Conservation (phyloP, 2,797 vertebrate genomes). For the Epinephelus coioides region DNA sequence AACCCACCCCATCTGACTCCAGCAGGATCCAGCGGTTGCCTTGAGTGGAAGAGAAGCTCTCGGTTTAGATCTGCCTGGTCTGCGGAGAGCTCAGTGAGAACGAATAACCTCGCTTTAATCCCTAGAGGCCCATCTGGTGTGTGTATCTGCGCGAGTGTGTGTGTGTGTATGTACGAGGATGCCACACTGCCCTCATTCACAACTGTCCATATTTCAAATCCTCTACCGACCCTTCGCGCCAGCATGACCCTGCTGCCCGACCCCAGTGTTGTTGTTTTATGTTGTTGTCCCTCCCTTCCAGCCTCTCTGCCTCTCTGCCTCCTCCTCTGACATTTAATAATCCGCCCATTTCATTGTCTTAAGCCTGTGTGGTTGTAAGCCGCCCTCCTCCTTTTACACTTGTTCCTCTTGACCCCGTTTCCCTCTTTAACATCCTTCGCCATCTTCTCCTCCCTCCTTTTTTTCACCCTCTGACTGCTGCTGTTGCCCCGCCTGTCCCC, state of each 20-base stretch:
- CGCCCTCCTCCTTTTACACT: slow-evolving; percentile 31
- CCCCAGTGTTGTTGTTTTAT: slow-evolving; percentile 52
- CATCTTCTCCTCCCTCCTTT: neutral
- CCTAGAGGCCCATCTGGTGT: slow-evolving; percentile 74
- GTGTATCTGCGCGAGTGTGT: slow-evolving; percentile 27
- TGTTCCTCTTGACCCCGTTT: slow-evolving; percentile 37
- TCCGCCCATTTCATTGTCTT: slow-evolving; percentile 67
- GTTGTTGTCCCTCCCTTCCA: slow-evolving; percentile 16
- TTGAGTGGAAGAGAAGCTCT: slow-evolving; percentile 46
- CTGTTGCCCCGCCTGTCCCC: neutral
- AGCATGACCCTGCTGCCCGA: slow-evolving; percentile 30
- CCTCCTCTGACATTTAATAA: slow-evolving; percentile 58
- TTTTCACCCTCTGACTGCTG: neutral
- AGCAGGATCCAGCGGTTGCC: slow-evolving; percentile 44
- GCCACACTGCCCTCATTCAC: slow-evolving; percentile 77
- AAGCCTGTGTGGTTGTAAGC: slow-evolving; percentile 24
- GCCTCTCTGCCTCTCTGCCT: slow-evolving; percentile 9
- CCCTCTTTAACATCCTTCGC: slow-evolving; percentile 13
- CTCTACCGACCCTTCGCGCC: slow-evolving; percentile 40
- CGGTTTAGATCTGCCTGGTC: slow-evolving; percentile 46
- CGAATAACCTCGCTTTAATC: slow-evolving; percentile 76
- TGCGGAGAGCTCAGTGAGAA: slow-evolving; percentile 55
- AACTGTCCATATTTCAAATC: slow-evolving; percentile 78
- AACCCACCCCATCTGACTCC: neutral
- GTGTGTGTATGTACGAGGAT: slow-evolving; percentile 22